Evolutionary conservation across 2,888 invertebrate species (phyloP).

Genomic region (Junonia oenone): DNA sequence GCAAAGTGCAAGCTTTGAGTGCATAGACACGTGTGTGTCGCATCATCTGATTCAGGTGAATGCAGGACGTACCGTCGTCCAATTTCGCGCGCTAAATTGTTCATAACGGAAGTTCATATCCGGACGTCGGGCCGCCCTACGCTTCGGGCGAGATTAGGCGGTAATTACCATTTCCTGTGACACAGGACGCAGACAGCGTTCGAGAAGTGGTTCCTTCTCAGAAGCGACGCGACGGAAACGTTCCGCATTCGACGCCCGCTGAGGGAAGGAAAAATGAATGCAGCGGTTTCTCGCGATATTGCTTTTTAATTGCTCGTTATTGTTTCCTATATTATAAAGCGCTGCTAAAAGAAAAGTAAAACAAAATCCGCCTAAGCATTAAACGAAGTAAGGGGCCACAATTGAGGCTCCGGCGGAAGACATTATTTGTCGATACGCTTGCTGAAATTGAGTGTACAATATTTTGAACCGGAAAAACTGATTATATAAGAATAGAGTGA

Average conservation of each 20-base stretch:
- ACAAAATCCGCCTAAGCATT: not conserved
- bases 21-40: constrained; percentile 46
- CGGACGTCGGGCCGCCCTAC: constrained; percentile 80
- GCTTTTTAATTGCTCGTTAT: constrained; percentile 27
- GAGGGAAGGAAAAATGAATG: constrained; percentile 50
- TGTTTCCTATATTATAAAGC: constrained; percentile 1
- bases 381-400: constrained; percentile 16
- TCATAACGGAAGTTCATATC: constrained; percentile 93
- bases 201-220: constrained; percentile 50
- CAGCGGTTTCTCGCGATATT: constrained; percentile 37
- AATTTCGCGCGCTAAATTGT: constrained; percentile 87
- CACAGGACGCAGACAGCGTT: constrained; percentile 69
- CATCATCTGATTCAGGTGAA: constrained; percentile 58
- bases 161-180: constrained; percentile 80
- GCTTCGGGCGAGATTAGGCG: constrained; percentile 79
- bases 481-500: constrained; percentile 62
- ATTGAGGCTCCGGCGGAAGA: constrained; percentile 31
- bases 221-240: constrained; percentile 41
- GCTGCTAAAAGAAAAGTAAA: not conserved
- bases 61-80: constrained; percentile 73
- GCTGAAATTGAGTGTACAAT: constrained; percentile 53
- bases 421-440: constrained; percentile 38
- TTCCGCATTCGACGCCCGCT: constrained; percentile 40
- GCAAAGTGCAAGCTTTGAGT: constrained; percentile 34
- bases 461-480: constrained; percentile 53